Percentiles rank a stretch among this genome's conserved stretches.
Conservation (phyloP, 2,888 invertebrate genomes). For the Uloborus plumipes region DNA sequence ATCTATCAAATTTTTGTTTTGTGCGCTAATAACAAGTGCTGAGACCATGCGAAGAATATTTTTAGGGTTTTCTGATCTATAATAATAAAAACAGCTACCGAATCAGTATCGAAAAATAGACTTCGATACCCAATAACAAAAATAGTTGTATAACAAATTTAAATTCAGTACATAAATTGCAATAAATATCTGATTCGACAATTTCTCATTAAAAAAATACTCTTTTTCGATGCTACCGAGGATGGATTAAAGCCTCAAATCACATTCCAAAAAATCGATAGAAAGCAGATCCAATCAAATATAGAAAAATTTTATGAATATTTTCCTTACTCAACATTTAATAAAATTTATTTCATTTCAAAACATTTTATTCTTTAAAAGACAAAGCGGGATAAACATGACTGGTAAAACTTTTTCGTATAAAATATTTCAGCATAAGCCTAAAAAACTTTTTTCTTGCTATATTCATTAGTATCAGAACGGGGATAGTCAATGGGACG, state of each 20-base stretch:
- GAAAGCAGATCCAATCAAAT: too few species aligned
- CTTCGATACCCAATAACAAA: slow-evolving; percentile 52
- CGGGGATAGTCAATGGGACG: too few species aligned
- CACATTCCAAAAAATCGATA: background rate
- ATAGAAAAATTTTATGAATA: too few species aligned
- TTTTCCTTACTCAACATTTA: too few species aligned
- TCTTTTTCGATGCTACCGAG: slow-evolving; percentile 24
- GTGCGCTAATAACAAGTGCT: slow-evolving; percentile 63
- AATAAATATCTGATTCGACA: background rate
- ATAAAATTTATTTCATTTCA: too few species aligned
- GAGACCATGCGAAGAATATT: slow-evolving; percentile 16
- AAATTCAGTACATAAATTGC: slow-evolving; percentile 32
- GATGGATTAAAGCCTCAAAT: slow-evolving; percentile 18
- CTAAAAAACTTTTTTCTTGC: too few species aligned
- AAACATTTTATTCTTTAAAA: too few species aligned
- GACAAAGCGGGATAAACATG: too few species aligned
- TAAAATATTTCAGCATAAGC: too few species aligned
- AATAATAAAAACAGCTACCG: slow-evolving; percentile 25
- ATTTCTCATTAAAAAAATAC: slow-evolving; percentile 50
- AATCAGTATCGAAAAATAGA: slow-evolving; percentile 51
- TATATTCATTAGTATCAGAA: too few species aligned
- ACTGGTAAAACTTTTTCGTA: too few species aligned
- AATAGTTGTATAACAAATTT: slow-evolving; percentile 51
- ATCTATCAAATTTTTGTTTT: slow-evolving; percentile 42
- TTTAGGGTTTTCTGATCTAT: slow-evolving; percentile 1